Evolutionary conservation across 2,888 invertebrate genomes (phyloP).

Genomic region (Tiliacea citrago): DNA sequence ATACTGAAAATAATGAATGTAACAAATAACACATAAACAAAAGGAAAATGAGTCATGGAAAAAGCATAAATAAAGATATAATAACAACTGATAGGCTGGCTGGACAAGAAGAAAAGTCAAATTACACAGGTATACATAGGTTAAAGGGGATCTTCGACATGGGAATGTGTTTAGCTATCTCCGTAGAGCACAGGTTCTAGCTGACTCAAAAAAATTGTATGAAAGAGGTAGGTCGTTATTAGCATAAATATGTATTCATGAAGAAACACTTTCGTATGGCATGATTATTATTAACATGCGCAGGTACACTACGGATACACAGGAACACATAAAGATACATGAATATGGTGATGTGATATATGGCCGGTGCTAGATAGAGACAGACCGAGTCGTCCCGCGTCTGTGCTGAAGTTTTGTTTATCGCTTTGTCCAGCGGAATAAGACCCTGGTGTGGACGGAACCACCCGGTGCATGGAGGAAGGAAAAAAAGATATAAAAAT

Average conservation of each 20-base stretch:
- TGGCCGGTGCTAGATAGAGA: constrained; percentile 84
- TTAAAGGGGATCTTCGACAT: constrained; percentile 6
- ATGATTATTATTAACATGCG: constrained; percentile 85
- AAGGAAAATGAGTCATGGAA: constrained; percentile 67
- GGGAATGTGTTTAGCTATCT: constrained; percentile 30
- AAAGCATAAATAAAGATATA: constrained; percentile 47
- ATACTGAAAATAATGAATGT: constrained; percentile 88
- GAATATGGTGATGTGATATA: constrained; percentile 75
- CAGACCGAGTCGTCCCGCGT: constrained; percentile 89
- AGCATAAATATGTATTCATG: constrained; percentile 59
- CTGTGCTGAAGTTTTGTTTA: constrained; percentile 89
- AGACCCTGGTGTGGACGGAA: constrained; percentile 86
- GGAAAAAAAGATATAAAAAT: constrained; percentile 82
- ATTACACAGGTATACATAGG: constrained; percentile 5
- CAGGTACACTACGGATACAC: constrained; percentile 82
- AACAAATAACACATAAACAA: constrained; percentile 76
- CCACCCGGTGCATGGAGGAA: constrained; percentile 84
- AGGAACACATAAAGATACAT: constrained; percentile 82
- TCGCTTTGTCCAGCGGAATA: constrained; percentile 89
- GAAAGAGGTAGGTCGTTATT: constrained; percentile 39
- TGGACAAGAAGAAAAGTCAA: constrained; percentile 11
- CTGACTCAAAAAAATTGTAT: constrained; percentile 38
- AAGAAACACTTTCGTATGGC: constrained; percentile 58
- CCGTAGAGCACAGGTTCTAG: constrained; percentile 32
- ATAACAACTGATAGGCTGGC: constrained; percentile 4